A percentile compares a stretch with the other conserved stretches of the same genome.
Conservation (phyloP, 2,797 vertebrate genomes). For the Lutjanus campechanus region DNA sequence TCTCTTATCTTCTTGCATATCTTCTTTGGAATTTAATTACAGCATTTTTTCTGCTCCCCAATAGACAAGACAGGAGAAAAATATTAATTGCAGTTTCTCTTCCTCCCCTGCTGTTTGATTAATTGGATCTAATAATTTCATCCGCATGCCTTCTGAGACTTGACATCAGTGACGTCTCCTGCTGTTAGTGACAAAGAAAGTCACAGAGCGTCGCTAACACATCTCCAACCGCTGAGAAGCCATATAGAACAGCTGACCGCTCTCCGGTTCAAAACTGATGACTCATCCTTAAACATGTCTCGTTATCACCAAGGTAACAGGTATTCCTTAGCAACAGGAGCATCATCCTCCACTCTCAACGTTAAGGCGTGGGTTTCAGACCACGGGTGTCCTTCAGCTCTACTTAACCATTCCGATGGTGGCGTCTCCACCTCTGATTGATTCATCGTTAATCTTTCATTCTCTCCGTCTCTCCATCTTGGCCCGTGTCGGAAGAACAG, state of each 20-base stretch:
- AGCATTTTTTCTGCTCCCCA: not conserved
- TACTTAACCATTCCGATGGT: conserved; percentile 43
- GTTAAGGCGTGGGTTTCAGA: conserved; percentile 69
- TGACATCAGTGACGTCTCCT: conserved; percentile 19
- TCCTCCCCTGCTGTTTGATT: not conserved
- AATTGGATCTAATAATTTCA: conserved; percentile 16
- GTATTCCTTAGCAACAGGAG: conserved; percentile 81
- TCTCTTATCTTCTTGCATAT: not conserved
- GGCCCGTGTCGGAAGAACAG: conserved; percentile 65
- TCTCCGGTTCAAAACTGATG: conserved; percentile 68
- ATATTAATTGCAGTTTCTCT: not conserved
- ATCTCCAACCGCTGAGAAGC: conserved; percentile 25
- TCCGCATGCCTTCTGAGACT: not conserved
- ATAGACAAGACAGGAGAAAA: not conserved
- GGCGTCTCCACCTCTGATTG: conserved; percentile 66
- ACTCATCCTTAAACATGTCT: conserved; percentile 73
- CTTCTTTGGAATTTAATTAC: not conserved
- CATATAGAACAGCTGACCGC: conserved; percentile 45
- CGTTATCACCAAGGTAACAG: conserved; percentile 80
- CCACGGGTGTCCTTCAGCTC: conserved; percentile 68
- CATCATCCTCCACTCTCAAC: conserved; percentile 62
- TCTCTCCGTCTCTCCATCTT: conserved; percentile 63
- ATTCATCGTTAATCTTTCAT: conserved; percentile 73
- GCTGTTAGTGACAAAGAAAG: conserved; percentile 43
- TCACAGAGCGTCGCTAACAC: conserved; percentile 28